phyloP scores from a whole-genome alignment of 2,888 invertebrate species.

The Chrysolina haemoptera region DNA sequence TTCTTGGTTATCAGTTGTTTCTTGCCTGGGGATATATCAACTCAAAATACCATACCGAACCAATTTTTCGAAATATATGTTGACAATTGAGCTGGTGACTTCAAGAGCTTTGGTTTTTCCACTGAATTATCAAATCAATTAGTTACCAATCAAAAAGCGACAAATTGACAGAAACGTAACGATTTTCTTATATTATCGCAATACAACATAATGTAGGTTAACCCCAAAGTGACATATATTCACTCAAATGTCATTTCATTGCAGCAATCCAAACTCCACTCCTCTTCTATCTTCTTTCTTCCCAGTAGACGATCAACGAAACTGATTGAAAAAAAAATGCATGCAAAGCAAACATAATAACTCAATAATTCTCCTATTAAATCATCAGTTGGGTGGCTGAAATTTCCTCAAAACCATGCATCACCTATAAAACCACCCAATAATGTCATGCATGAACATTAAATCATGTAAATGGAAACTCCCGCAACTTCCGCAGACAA shows the following conservation, averaged over 20 bases:
- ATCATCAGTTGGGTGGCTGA: background rate
- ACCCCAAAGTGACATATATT: too few relatives aligned
- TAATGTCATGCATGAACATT: background rate
- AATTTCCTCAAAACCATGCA: background rate
- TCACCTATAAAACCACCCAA: background rate
- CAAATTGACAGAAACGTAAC: too few relatives aligned
- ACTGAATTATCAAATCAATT: too few relatives aligned
- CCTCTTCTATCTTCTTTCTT: conserved; percentile 30
- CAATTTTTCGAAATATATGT: too few relatives aligned
- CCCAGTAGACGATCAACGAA: background rate
- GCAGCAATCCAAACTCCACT: background rate
- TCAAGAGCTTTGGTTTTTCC: too few relatives aligned
- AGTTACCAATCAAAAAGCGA: too few relatives aligned
- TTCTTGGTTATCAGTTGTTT: too few relatives aligned
- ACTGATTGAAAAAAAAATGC: background rate
- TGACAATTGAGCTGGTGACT: too few relatives aligned
- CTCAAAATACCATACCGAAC: too few relatives aligned
- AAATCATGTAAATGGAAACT: background rate
- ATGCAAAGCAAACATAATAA: conserved; percentile 15
- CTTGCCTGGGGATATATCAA: too few relatives aligned
- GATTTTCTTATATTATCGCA: too few relatives aligned
- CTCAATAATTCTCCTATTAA: background rate
- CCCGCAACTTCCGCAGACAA: conserved; percentile 2
- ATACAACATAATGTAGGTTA: too few relatives aligned
- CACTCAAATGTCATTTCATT: background rate